These are phyloP conservation scores for Papilio aristodemus DNA, from an alignment of 1,140 invertebrate species.

Conservation along the genomic window DNA sequence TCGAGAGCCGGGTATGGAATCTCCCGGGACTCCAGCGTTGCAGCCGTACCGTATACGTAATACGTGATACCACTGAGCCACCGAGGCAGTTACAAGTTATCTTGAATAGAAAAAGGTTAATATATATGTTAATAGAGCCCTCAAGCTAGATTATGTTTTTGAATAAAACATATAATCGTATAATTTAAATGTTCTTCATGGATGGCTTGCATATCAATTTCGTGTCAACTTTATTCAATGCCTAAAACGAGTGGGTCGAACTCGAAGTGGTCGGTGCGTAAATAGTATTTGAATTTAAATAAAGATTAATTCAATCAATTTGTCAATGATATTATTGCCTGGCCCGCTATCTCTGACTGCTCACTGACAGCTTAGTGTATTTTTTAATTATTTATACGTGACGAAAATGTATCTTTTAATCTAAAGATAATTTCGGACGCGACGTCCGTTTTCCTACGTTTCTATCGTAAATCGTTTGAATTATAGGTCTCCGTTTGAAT, in stretches of 20 bases:
- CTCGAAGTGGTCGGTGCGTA: no score
- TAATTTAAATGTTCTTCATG: background rate
- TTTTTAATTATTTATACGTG: background rate
- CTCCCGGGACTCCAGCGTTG: no score
- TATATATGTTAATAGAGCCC: background rate
- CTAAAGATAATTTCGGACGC: background rate
- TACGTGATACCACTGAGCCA: no score
- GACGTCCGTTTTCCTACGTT: background rate
- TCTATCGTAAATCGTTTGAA: background rate
- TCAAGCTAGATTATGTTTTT: background rate
- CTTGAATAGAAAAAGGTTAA: background rate
- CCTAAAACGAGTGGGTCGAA: background rate
- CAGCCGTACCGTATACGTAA: no score
- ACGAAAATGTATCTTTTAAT: background rate
- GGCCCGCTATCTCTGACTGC: background rate
- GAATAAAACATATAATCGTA: background rate
- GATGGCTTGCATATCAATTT: background rate
- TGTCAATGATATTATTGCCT: background rate
- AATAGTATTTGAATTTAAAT: background rate
- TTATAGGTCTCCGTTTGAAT: background rate
- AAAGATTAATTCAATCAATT: background rate
- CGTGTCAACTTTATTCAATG: slow-evolving; percentile 3
- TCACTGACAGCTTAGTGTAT: background rate
- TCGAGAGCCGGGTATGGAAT: no score
- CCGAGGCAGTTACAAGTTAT: background rate